Conservation (phyloP, 2,888 invertebrate genomes). For the Alentia gelatinosa region DNA sequence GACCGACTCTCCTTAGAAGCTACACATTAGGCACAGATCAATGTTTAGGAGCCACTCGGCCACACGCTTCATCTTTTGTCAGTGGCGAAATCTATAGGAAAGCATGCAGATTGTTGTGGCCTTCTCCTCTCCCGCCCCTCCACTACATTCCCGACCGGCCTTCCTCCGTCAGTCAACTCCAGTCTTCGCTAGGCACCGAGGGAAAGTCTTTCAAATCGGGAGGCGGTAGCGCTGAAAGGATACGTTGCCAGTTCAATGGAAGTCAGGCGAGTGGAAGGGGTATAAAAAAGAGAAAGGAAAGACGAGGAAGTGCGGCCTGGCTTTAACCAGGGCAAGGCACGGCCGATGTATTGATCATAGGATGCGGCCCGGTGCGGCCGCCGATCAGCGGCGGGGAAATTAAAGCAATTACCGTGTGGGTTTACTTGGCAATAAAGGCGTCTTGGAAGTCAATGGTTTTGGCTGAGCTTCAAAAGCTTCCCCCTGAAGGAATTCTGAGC, state of each 20-base stretch:
- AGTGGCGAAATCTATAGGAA: neutral
- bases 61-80: neutral
- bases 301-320: neutral
- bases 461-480: slow-evolving; percentile 5
- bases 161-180: neutral
- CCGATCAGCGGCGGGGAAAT: neutral
- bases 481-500: neutral
- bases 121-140: neutral
- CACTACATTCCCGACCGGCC: neutral
- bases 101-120: neutral
- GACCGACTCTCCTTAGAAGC: neutral
- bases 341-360: slow-evolving; percentile 1
- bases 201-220: neutral
- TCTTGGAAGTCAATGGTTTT: neutral
- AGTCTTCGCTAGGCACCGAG: neutral
- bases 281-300: neutral
- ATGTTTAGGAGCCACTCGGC: neutral
- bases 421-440: slow-evolving; percentile 6
- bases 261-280: neutral
- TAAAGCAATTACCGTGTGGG: neutral
- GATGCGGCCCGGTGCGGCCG: neutral
- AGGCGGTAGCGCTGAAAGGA: neutral
- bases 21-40: neutral
- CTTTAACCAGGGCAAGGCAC: too few species aligned
- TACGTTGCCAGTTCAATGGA: neutral